Conservation (phyloP, 2,888 invertebrate genomes). For the Polydrusus tereticollis region DNA sequence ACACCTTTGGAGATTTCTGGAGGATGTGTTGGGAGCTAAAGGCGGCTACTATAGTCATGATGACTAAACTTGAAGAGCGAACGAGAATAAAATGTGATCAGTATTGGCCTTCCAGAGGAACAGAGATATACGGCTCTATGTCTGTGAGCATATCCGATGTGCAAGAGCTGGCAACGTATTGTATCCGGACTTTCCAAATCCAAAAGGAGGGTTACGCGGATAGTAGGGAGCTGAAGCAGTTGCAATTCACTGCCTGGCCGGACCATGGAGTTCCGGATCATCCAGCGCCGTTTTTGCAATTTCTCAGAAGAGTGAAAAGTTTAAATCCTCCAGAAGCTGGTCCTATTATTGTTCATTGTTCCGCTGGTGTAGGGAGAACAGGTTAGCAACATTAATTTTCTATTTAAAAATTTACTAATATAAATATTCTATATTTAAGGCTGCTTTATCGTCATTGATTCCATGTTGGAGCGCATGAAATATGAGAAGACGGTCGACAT, state of each 20-base stretch:
- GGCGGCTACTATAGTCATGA: conserved; percentile 97
- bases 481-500: conserved; percentile 99
- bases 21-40: conserved; percentile 99
- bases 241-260: conserved; percentile 99
- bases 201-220: conserved; percentile 85
- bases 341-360: conserved; percentile 95
- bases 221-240: conserved; percentile 94
- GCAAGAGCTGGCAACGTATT: conserved; percentile 97
- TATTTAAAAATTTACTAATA: no score
- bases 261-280: conserved; percentile 99
- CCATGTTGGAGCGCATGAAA: conserved; percentile 96
- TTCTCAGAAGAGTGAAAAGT: conserved; percentile 91
- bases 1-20: conserved; percentile 99
- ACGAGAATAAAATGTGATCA: conserved; percentile 97
- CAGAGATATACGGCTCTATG: conserved; percentile 96
- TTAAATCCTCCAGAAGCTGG: conserved; percentile 94
- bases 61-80: conserved; percentile 98
- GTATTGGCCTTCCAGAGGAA: conserved; percentile 97
- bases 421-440: conserved; percentile 63
- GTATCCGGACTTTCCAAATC: conserved; percentile 96
- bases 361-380: conserved; percentile 72
- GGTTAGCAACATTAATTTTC: no score
- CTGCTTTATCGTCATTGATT: conserved; percentile 98
- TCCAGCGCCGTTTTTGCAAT: conserved; percentile 98
- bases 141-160: conserved; percentile 94